phyloP scores from a whole-genome alignment of 2,888 invertebrate species.

The Epicampocera succincta region DNA sequence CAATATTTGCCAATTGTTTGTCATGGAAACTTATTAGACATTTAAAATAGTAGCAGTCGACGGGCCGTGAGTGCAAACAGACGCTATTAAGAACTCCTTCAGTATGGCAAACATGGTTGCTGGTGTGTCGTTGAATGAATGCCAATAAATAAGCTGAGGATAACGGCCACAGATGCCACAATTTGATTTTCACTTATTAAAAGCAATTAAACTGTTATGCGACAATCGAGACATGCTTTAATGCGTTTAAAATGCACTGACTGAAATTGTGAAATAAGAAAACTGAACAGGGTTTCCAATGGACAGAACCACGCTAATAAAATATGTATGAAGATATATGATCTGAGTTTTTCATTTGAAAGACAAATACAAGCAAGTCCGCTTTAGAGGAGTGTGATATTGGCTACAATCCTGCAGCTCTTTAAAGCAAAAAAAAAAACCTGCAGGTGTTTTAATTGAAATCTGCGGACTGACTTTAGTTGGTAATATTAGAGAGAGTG shows the following conservation, averaged over 20 bases:
- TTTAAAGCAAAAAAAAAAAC: too few relatives aligned
- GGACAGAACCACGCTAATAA: too few relatives aligned
- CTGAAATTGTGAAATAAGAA: too few relatives aligned
- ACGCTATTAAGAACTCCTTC: neutral
- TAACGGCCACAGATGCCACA: conserved; percentile 64
- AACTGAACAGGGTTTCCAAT: too few relatives aligned
- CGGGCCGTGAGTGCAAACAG: neutral
- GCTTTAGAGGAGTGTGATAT: too few relatives aligned
- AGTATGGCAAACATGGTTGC: neutral
- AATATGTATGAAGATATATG: too few relatives aligned
- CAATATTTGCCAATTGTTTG: conserved; percentile 41
- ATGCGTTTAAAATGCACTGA: neutral
- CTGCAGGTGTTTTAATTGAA: too few relatives aligned
- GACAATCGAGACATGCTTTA: conserved; percentile 54
- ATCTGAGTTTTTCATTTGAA: too few relatives aligned
- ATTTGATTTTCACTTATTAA: conserved; percentile 69
- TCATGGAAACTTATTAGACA: conserved; percentile 52
- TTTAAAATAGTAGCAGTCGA: conserved; percentile 49
- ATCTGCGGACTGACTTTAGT: too few relatives aligned
- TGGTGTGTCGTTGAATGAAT: neutral
- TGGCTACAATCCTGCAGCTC: too few relatives aligned
- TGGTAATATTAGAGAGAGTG: too few relatives aligned
- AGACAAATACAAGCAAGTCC: too few relatives aligned
- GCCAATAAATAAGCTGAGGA: conserved; percentile 10
- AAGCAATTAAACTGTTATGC: conserved; percentile 69